Base-by-base conservation (phyloP, 2,797 vertebrate species). In the Apogon talboti region DNA sequence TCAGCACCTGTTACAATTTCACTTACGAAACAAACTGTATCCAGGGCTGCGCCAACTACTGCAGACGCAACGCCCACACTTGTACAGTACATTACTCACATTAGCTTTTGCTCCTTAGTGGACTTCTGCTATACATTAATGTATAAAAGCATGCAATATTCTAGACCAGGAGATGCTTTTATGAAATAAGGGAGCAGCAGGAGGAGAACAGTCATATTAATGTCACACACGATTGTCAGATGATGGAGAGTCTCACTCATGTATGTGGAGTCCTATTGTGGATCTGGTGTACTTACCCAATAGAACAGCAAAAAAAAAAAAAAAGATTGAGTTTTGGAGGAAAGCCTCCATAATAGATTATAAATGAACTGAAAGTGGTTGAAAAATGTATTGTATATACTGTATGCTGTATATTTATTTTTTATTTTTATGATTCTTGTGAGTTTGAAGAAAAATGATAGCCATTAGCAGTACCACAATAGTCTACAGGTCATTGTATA, bases 51-150 rank as follows among this genome's bases (percentile, higher is more conserved):
- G 6, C 19, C 77, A 50, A 30, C 62, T 46, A 16, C 57, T 75
- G 68, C 70, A 80, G 76, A 77, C 40, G 51, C 85, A 77, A 84
- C 80, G 45, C 78, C 73, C 76, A 82, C 78, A 19, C 77, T 11
- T 35, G 28, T 28, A 46, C 62, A 64, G 19, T 30, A 1, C 14
- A 40, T 37, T 14, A 2, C 43, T 46, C 62, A 5, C 28, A 41
- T 54, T 24, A 57, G 41, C 58, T 42, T 15, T 14, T 2, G 9
- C 59, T 42, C 12, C 62, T 37, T 59, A 3, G 16, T 14, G 66
- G 19, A 38, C 45, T 43, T 41, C 1, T 19, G 44, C 40, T 46
- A 11, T 8, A 11, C 49, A 12, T 43, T 54, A n/a, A 51, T 30
- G 14, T 43, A 11, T 1, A 45, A 16, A 53, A 35, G 35, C 28